Evolutionary conservation across 2,113 vertebrate genomes (phyloP).

Genomic region (Serilophus lunatus): DNA sequence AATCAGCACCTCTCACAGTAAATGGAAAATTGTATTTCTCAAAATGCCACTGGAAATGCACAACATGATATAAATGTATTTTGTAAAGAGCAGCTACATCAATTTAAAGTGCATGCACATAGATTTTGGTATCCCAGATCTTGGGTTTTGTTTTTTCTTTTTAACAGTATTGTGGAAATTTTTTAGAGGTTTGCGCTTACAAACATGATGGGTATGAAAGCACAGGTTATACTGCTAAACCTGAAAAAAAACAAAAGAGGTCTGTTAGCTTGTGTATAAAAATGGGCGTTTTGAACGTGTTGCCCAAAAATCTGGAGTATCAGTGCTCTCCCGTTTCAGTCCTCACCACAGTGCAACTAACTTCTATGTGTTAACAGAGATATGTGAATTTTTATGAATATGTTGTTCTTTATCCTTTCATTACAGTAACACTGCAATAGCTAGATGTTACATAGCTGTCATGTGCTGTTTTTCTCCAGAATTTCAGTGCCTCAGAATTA

Average conservation of each 20-base stretch:
- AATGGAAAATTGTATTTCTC: slow-evolving; percentile 49
- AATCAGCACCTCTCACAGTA: slow-evolving; percentile 45
- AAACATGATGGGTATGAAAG: neutral
- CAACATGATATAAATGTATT: slow-evolving; percentile 36
- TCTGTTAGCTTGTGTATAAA: neutral
- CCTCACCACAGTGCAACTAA: neutral
- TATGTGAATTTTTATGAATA: neutral
- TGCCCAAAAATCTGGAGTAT: neutral
- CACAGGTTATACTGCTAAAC: neutral
- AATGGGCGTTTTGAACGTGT: neutral
- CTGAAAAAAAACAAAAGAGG: neutral
- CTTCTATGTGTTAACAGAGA: neutral
- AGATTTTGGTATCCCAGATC: slow-evolving; percentile 7
- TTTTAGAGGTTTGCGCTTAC: slow-evolving; percentile 1
- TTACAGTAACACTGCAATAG: neutral
- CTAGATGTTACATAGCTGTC: neutral
- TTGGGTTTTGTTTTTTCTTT: neutral
- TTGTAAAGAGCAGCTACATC: slow-evolving; percentile 37
- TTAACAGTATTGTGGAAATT: neutral
- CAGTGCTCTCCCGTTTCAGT: neutral
- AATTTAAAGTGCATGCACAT: slow-evolving; percentile 26
- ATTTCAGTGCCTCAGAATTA: neutral
- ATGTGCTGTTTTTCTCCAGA: neutral
- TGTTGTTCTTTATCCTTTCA: neutral
- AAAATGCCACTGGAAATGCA: slow-evolving; percentile 56